Base-by-base conservation (phyloP, 1,140 invertebrate species). In the Halesus radiatus region DNA sequence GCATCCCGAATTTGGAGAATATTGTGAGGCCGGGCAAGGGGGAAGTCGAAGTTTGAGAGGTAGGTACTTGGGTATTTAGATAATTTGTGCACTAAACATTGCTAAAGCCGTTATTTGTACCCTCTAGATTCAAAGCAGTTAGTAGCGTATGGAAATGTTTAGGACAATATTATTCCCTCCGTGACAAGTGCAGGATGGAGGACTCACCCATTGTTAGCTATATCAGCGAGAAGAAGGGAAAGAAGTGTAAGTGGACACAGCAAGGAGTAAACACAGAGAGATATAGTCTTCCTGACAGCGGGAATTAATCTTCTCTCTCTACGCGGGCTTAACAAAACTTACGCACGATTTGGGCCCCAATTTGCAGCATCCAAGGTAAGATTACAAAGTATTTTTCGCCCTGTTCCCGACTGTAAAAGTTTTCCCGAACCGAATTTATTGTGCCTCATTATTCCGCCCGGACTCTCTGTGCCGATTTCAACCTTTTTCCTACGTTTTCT, bases 281-380 rank as follows among this genome's bases (percentile, higher is more conserved):
- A 73, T 81, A 81, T 81, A 72, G 80, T 81, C 80, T 72, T 45
- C 68, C 66, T 73, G 80, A 81, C 80, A 76, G 75, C 54, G 26
- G 45, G 79, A 81, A 81, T 81, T 81, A 81, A 81, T 81, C 74
- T 80, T 76, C 50, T 66, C 52, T 52, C 64, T 77, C 45, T 68
- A 45, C 32, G 20, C 54, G 22, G 64, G 74, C 68, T 80, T 77
- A 68, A 66, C 66, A 72, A 77, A 68, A 53, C 60, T 52, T 22
- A 53, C 62, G 52, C 64, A 70, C 79, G 75, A 37, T 52, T 64
- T 56, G 79, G 62, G 64, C 26, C 74, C 8, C 18, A 20, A 53
- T 66, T 70, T 77, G 76, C 73, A 32, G 54, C 52, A 32, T 68
- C 60, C 29, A 66, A 56, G 64, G 74, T 58, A 62, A 52, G 50